These are phyloP conservation scores for Leptinotarsa haldemani DNA, from an alignment of 2,888 invertebrate species.

Conservation along the genomic window DNA sequence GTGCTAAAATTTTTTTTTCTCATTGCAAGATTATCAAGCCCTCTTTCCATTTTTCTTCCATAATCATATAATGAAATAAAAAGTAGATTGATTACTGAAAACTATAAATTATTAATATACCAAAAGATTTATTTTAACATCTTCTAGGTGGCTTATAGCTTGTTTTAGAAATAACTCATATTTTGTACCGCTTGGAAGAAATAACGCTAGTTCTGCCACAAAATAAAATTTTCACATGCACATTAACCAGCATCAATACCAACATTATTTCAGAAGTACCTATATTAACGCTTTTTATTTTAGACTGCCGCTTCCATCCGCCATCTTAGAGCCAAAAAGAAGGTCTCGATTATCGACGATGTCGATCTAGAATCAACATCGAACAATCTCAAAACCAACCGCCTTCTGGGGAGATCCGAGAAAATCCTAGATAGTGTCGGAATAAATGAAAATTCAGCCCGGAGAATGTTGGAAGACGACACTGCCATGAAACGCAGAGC, in stretches of 20 bases:
- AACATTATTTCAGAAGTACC: neutral
- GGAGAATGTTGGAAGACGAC: constrained; percentile 59
- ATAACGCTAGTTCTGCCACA: neutral
- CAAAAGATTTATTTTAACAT: too few relatives aligned
- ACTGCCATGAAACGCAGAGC: constrained; percentile 63
- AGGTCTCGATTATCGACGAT: constrained; percentile 72
- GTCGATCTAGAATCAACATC: constrained; percentile 74
- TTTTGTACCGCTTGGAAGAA: too few relatives aligned
- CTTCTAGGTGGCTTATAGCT: too few relatives aligned
- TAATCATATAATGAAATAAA: too few relatives aligned
- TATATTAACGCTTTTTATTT: constrained; percentile 52
- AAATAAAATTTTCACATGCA: neutral
- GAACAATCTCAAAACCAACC: constrained; percentile 70
- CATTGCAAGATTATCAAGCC: too few relatives aligned
- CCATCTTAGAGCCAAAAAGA: constrained; percentile 73
- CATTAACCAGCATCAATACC: neutral
- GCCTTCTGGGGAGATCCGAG: constrained; percentile 71
- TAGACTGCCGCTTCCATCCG: constrained; percentile 73
- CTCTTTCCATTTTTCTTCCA: too few relatives aligned
- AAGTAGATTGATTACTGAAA: too few relatives aligned
- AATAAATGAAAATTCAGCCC: constrained; percentile 68
- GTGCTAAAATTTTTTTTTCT: too few relatives aligned
- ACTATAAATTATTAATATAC: too few relatives aligned
- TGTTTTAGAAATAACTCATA: too few relatives aligned
- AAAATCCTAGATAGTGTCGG: constrained; percentile 76